phyloP scores from a whole-genome alignment of 1,140 invertebrate genomes.

The Arion vulgaris region DNA sequence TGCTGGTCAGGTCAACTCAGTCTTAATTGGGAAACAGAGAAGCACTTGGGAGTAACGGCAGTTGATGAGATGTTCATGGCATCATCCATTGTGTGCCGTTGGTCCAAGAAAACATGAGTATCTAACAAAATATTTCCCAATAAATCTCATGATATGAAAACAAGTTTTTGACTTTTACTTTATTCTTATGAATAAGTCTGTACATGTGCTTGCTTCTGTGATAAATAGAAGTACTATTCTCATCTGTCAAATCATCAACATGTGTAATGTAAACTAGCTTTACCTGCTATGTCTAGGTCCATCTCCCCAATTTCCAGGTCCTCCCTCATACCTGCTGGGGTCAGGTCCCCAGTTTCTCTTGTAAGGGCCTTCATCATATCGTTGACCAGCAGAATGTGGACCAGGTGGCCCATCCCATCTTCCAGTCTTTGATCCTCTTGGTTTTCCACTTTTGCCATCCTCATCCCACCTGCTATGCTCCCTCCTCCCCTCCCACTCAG shows the following conservation, averaged over 20 bases:
- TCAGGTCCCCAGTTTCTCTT: not conserved
- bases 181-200: no score
- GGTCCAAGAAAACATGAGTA: no score
- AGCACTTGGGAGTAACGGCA: no score
- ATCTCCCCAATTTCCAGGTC: constrained; percentile 1
- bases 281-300: constrained; percentile 7
- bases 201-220: not conserved
- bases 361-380: not conserved
- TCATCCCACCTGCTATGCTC: constrained; percentile 17
- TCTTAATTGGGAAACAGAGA: no score
- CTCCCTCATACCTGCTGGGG: not conserved
- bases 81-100: no score
- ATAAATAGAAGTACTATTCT: not conserved
- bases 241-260: not conserved
- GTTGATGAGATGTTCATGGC: no score
- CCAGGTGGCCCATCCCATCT: constrained; percentile 16
- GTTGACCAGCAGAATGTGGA: constrained; percentile 1
- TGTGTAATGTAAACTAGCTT: not conserved
- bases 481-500: constrained; percentile 13
- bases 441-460: not conserved
- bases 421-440: constrained; percentile 1
- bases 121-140: no score
- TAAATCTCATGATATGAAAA: no score
- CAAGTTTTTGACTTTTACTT: no score
- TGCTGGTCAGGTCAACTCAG: no score